Evolutionary conservation across 1,140 invertebrate genomes (phyloP), one percentile per base, ranked within the genome.

Genomic region (Pemphigus obesinymphae): DNA sequence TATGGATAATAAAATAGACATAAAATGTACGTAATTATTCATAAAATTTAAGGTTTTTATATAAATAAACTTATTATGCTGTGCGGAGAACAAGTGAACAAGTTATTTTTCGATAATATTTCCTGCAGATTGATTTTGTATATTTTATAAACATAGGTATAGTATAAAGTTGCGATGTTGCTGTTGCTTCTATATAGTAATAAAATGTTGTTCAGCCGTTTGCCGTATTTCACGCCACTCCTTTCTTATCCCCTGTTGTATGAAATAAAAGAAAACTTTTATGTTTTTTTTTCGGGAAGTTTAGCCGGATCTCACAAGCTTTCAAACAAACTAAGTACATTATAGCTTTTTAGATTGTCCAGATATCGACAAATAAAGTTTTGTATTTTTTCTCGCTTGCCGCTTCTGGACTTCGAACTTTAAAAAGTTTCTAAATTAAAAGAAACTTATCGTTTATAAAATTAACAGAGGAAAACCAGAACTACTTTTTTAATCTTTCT

Each of bases 351-450:
- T 80, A 63, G 76, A 63, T 80, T 34, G 55, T 37, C 55, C 76
- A 63, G 76, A 80, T 80, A 80, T 80, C 76, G 55, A 43, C 55
- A 61, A 76, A 76, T 26, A 58, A 80, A 80, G 76, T 80, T 80
- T 80, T 80, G 55, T 78, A 40, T 63, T 80, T 80, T 75, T 78
- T 78, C 61, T 63, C 61, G 34, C 66, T 55, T 45, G 37, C 34
- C 76, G 7, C 34, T 80, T 80, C 37, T 61, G 37, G 37, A 80
- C 37, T 61, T 43, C n/a, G 13, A 13, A 48, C 43, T 75, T 37
- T 31, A 80, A 80, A 80, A 80, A 80, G 55, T 80, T 63, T 63
- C 76, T 45, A 80, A 80, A 80, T 80, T 80, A 80, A 80, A 80
- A 78, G 75, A 78, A 55, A 78, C 55, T 11, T 78, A 80, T 61